phyloP scores from a whole-genome alignment of 2,888 invertebrate genomes.

The Eupeodes latifasciatus region DNA sequence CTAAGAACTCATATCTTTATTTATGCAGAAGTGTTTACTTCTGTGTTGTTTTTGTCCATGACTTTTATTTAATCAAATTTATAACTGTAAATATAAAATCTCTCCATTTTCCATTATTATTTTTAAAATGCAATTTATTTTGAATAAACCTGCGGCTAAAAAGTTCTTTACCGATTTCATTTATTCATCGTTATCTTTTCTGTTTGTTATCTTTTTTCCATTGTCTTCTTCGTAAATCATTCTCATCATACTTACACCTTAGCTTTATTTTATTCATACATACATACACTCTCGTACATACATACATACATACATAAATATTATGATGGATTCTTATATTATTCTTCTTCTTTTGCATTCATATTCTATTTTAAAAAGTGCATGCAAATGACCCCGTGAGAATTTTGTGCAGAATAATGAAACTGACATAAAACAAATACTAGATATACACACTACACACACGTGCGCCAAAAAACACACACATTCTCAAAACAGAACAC shows the following conservation, averaged over 20 bases:
- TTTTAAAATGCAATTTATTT: conserved; percentile 48
- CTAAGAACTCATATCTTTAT: no score
- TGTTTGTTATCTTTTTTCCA: conserved; percentile 21
- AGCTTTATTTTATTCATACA: no score
- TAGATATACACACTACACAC: neutral
- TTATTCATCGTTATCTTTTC: conserved; percentile 34
- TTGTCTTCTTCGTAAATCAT: neutral
- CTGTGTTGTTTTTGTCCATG: neutral
- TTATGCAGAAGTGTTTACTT: no score
- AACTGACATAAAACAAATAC: conserved; percentile 48
- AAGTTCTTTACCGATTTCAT: conserved; percentile 33
- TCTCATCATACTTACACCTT: neutral
- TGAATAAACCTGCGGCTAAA: conserved; percentile 15
- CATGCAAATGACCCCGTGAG: conserved; percentile 76
- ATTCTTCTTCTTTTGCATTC: conserved; percentile 23
- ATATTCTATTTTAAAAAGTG: conserved; percentile 67
- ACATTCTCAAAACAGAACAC: neutral
- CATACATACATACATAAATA: neutral
- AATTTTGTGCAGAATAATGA: conserved; percentile 53
- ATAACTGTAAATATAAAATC: neutral
- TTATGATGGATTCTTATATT: conserved; percentile 17
- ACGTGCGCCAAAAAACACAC: conserved; percentile 1
- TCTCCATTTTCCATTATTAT: neutral
- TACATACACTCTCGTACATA: no score
- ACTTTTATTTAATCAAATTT: conserved; percentile 6